phyloP scores from a whole-genome alignment of 2,888 invertebrate species.

The Leptinotarsa juncta region DNA sequence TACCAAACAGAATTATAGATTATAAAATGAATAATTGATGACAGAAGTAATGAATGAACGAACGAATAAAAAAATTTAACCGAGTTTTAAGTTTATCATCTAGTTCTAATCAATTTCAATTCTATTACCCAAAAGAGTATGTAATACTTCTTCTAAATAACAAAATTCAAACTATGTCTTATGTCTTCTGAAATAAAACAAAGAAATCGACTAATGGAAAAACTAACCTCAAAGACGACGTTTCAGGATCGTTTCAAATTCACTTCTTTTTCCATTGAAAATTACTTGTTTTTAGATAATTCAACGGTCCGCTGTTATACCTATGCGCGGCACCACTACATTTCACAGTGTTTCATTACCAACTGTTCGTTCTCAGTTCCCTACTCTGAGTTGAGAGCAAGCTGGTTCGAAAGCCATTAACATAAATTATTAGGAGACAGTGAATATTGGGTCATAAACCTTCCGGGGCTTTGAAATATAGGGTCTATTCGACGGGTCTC shows the following conservation, averaged over 20 bases:
- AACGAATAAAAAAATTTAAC: no score
- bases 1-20: background rate
- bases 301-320: slow-evolving; percentile 23
- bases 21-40: background rate
- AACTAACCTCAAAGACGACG: background rate
- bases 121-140: no score
- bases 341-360: slow-evolving; percentile 62
- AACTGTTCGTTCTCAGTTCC: slow-evolving; percentile 63
- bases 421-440: slow-evolving; percentile 74
- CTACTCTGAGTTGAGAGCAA: slow-evolving; percentile 54
- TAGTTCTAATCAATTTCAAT: no score
- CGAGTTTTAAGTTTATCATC: no score
- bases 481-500: slow-evolving; percentile 44
- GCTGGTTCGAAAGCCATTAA: slow-evolving; percentile 64
- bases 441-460: slow-evolving; percentile 68
- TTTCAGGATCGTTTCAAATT: background rate
- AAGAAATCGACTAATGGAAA: background rate
- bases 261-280: background rate
- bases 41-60: background rate
- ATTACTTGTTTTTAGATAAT: background rate
- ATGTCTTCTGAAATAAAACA: no score
- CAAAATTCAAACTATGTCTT: no score
- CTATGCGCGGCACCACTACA: slow-evolving; percentile 55
- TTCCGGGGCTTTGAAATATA: slow-evolving; percentile 54
- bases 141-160: no score